Conservation (phyloP, 2,888 invertebrate species). For the Thymelicus lineola region DNA sequence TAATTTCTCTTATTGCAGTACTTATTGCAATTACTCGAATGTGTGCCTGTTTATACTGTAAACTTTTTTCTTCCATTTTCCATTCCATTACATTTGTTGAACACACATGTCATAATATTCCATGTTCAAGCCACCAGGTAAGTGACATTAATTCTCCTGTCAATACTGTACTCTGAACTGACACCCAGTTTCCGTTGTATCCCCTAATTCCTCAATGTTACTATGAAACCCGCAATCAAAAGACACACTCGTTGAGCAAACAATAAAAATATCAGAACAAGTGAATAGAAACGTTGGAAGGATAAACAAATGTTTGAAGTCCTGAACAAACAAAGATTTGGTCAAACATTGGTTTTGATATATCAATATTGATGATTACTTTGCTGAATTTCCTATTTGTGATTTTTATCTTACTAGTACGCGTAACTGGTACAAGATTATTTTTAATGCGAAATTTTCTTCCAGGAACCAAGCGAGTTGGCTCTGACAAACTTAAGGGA, state of each 20-base stretch:
- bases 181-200: slow-evolving; percentile 21
- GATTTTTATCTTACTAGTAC: not conserved
- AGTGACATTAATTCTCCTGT: slow-evolving; percentile 12
- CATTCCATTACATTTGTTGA: no score
- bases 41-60: no score
- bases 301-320: slow-evolving; percentile 44
- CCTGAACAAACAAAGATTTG: slow-evolving; percentile 43
- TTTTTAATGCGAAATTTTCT: slow-evolving; percentile 15
- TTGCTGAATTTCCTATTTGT: not conserved
- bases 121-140: not conserved
- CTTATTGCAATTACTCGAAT: no score
- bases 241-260: slow-evolving; percentile 43
- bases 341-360: slow-evolving; percentile 40
- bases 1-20: no score
- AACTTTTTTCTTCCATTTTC: no score
- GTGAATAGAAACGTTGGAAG: slow-evolving; percentile 41
- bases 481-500: not conserved
- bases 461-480: not conserved
- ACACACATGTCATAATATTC: no score
- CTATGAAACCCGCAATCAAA: slow-evolving; percentile 26
- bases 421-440: slow-evolving; percentile 23
- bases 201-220: slow-evolving; percentile 24
- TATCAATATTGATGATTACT: slow-evolving; percentile 40
- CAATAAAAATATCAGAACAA: slow-evolving; percentile 39
- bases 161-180: slow-evolving; percentile 8